Base-by-base conservation (phyloP, 2,888 invertebrate genomes). In the Aleiodes alternator region DNA sequence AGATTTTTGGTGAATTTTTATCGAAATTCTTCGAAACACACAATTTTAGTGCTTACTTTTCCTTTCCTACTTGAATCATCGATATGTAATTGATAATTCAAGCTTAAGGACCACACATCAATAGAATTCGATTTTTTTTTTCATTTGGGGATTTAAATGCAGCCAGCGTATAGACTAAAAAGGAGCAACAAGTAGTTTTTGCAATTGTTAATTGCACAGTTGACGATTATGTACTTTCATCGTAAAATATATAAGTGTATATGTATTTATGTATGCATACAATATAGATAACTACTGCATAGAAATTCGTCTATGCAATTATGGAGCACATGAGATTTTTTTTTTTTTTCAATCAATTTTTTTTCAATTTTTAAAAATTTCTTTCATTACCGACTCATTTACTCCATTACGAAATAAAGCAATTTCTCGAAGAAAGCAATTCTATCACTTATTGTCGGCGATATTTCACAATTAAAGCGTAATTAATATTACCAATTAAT, bases 221-320 rank as follows among this genome's bases (percentile, higher is more conserved):
- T 78, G 78, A 79, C 73, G 78, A 79, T 78, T 81, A 81, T 81
- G 81, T 82, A 82, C 83, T 83, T 82, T 82, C 82, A 83, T 83
- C 77, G 77, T 81, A 80, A 82, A 81, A 81, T 81, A 82, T 79
- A 78, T 76, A 73, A 50, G 43, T 82, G 55, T 75, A 61, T 77
- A 76, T 75, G 61, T 76, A 72, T 73, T 53, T 80, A 66, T 69
- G 75, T 75, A 72, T 72, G 69, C 34, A 61, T 72, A 71, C 57
- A 43, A 69, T 50, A 59, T 68, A 61, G 12, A 76, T 78, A 34
- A 73, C 53, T 79, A 57, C 76, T 72, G 51, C 34, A 71, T 72
- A 69, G 56, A 69, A 6, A 34, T 75, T 50, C 72, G 69, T 74
- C 51, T 59, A 61, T 66, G 34, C 55, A 53, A 75, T 70, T 72